Evolutionary conservation across 2,113 vertebrate genomes (phyloP), one percentile per base, ranked within the genome.

Genomic region (Gadus chalcogrammus): DNA sequence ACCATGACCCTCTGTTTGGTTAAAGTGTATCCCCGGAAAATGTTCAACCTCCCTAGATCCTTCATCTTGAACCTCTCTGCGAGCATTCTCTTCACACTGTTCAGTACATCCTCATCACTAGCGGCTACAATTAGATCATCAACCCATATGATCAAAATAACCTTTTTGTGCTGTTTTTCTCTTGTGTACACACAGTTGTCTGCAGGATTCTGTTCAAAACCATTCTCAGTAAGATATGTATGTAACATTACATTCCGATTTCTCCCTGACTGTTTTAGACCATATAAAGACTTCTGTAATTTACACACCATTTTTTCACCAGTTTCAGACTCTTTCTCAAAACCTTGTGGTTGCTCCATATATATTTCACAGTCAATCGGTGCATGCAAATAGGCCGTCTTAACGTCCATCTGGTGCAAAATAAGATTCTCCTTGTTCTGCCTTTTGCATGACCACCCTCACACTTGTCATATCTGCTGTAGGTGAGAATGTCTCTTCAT

Each of bases 221-320:
- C 20, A 20, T 1, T 20, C 20, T 1, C 20, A 20, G 20, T 20
- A 20, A 20, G 20, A 20, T 53, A 67, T 62, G 1, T 35, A 64
- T 79, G 73, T 35, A 82, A 31, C 31, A 76, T 17, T 20, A 61
- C 52, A 59, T 75, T 81, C 76, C 72, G 78, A 15, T 81, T 75
- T 75, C 79, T 73, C 6, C 16, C 53, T 17, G 16, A 15, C 16
- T 56, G 53, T 1, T 13, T 17, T 56, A 56, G 12, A 56, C 16
- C 35, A 38, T 38, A 38, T 9, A 38, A 38, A 38, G 35, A 38
- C 35, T 38, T 38, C 35, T 38, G 35, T 38, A 38, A 38, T 38
- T 38, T 38, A 1, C 35, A 38, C 35, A 38, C 35, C 35, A 38
- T 38, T 9, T 38, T 38, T 38, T 1, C 35, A 4, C 9, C 9